These are phyloP conservation scores for Dasysyrphus albostriatus DNA, from an alignment of 2,888 invertebrate species.

Conservation along the genomic window DNA sequence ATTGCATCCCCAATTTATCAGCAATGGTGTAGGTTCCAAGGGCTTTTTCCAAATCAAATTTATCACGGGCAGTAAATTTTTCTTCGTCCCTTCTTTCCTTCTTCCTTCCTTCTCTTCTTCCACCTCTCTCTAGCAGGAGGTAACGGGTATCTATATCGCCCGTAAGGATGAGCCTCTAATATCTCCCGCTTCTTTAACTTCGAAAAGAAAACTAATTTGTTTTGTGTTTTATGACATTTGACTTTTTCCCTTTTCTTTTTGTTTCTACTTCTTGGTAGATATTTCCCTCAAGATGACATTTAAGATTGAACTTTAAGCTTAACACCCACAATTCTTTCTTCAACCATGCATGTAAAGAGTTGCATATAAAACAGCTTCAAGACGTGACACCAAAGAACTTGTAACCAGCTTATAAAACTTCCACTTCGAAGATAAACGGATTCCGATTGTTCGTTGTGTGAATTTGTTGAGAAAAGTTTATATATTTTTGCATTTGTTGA, in stretches of 20 bases:
- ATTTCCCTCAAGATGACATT: conserved; percentile 41
- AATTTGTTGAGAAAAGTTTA: conserved; percentile 49
- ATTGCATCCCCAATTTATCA: conserved; percentile 60
- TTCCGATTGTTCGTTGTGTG: conserved; percentile 57
- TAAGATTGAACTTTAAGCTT: conserved; percentile 62
- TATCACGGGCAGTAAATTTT: conserved; percentile 68
- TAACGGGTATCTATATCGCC: no score
- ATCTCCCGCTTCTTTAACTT: not conserved
- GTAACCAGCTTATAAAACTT: conserved; percentile 28
- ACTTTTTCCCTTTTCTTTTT: conserved; percentile 20
- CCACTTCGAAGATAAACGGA: conserved; percentile 56
- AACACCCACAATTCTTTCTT: conserved; percentile 46
- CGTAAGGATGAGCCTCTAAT: not conserved
- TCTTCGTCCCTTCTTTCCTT: not conserved
- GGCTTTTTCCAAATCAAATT: conserved; percentile 62
- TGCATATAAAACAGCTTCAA: conserved; percentile 61
- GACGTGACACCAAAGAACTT: conserved; percentile 48
- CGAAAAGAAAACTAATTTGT: conserved; percentile 67
- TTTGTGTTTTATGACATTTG: conserved; percentile 73
- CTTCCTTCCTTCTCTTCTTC: not conserved
- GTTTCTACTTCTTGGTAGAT: not conserved
- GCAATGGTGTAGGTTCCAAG: conserved; percentile 48
- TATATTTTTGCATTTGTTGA: conserved; percentile 31
- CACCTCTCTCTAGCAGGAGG: no score
- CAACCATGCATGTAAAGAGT: conserved; percentile 46